Evolutionary conservation across 1,140 invertebrate genomes (phyloP), one percentile per base, ranked within the genome.

Genomic region (Drosophila persimilis): DNA sequence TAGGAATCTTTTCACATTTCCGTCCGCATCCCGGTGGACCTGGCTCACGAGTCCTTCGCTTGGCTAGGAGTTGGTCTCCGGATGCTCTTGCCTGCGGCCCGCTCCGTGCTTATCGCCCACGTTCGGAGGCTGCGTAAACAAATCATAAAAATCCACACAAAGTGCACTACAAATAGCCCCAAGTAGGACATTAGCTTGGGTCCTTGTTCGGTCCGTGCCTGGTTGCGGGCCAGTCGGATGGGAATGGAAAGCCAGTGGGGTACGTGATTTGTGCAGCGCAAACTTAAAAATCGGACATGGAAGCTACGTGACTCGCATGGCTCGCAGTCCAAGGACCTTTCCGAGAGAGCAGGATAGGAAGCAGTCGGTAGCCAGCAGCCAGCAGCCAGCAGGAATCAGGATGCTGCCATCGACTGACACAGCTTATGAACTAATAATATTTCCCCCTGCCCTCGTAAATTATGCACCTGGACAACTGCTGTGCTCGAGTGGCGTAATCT

Each of bases 211-310:
- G 20, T 59, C 50, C 67, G 59, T 73, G 58, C 31, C 41, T 29
- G 54, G 3, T 35, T 26, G 24, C 24, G 7, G 31, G 29, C 50
- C 39, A 31, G 31, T 8, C 31, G 3, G 8, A 26, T 41, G 45
- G 54, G 41, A 52, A 47, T 50, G 31, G 24, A 26, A 26, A 26
- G 24, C 24, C 24, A 26, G 24, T 5, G 72, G 58, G 73, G 59
- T 74, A 80, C 83, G 83, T 88, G 83, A 88, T 88, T 88, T 88
- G 84, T 88, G 83, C 75, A 79, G 72, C 51, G 67, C 66, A 83
- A 88, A 88, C 84, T 88, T 83, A 83, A 88, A 88, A 88, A 88
- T 88, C 79, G 83, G 83, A 88, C 83, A 81, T 78, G 70, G 31
- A 50, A 31, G 75, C 66, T 71, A 88, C 83, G 83, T 88, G 83